Evolutionary conservation across 2,113 vertebrate genomes (phyloP).

Genomic region (Nycticryphes semicollaris): DNA sequence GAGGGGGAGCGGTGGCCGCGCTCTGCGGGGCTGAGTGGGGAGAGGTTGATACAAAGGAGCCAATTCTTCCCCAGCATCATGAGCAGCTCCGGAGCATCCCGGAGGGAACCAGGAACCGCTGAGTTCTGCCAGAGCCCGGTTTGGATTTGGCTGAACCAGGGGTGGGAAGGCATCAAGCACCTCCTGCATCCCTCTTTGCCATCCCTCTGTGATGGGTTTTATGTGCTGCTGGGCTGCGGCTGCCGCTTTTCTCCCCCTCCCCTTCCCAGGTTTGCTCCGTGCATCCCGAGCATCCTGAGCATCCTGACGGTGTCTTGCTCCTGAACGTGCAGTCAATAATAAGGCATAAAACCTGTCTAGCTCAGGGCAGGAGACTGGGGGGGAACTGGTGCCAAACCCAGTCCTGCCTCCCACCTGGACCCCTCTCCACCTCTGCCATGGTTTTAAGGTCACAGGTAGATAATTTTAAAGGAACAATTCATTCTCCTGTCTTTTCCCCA

Average conservation of each 20-base stretch:
- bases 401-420: not conserved
- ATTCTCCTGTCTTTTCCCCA: not conserved
- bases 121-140: not conserved
- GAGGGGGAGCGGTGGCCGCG: not conserved
- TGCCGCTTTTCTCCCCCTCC: not conserved
- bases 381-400: not conserved
- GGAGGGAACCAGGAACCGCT: accelerated
- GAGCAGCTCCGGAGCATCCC: not conserved
- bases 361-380: not conserved
- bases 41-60: slow-evolving; percentile 28
- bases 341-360: not conserved
- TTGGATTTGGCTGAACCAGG: not conserved
- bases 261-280: not conserved
- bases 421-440: not conserved
- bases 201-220: not conserved
- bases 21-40: not conserved
- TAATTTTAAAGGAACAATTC: not conserved
- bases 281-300: not conserved
- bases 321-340: accelerated
- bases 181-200: not conserved
- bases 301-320: not conserved
- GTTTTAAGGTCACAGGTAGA: not conserved
- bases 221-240: not conserved
- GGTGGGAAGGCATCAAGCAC: not conserved
- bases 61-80: not conserved